These are phyloP conservation scores for Mechanitis messenoides DNA, from an alignment of 2,888 invertebrate species.

Conservation along the genomic window DNA sequence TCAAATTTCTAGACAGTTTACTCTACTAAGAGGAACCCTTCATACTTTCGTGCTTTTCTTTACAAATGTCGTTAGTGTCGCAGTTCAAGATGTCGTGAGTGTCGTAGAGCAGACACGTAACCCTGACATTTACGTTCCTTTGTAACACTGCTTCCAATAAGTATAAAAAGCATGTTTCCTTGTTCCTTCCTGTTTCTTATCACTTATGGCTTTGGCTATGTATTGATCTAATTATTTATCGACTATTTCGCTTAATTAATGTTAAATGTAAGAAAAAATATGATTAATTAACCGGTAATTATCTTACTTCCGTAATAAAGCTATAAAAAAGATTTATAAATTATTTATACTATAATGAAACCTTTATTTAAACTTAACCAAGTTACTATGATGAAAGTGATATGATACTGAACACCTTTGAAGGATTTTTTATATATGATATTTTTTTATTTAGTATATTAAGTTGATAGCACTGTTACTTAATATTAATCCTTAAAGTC, in stretches of 20 bases:
- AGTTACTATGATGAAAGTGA: too few relatives aligned
- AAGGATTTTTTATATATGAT: too few relatives aligned
- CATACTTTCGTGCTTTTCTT: conserved; percentile 15
- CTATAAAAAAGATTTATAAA: not conserved
- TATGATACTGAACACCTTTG: too few relatives aligned
- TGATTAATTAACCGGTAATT: not conserved
- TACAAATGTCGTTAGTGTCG: conserved; percentile 16
- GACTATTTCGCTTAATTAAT: not conserved
- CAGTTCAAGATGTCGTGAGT: conserved; percentile 16
- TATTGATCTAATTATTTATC: not conserved
- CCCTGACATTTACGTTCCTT: conserved; percentile 25
- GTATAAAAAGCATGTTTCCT: conserved; percentile 18
- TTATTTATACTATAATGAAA: not conserved
- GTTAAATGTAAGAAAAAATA: not conserved
- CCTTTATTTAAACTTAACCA: not conserved
- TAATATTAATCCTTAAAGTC: too few relatives aligned
- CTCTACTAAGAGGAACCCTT: not conserved
- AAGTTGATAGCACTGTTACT: too few relatives aligned
- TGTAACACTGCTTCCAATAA: conserved; percentile 14
- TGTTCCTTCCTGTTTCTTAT: conserved; percentile 19
- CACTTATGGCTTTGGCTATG: not conserved
- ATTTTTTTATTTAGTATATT: too few relatives aligned
- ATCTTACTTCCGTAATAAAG: not conserved
- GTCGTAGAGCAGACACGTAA: conserved; percentile 18
- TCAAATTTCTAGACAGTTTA: not conserved